Evolutionary conservation across 2,797 vertebrate species (phyloP), one percentile per base, ranked within the genome.

Genomic region (Eutrigla gurnardus): DNA sequence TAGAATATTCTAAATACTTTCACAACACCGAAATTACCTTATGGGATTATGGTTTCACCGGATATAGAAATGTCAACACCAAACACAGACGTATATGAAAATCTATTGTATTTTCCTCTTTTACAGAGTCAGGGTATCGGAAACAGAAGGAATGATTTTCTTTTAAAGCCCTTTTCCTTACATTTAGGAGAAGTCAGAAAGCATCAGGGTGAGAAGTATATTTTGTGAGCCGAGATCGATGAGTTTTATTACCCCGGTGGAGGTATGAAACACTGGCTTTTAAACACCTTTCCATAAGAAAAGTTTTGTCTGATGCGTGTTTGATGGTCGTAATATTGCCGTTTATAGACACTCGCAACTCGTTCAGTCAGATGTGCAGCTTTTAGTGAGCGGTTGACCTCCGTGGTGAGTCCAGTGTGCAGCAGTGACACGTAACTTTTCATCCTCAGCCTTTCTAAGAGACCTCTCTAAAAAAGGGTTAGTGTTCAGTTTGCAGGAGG

Each of bases 351-450:
- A 42, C 15, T 4, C n/a, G 12, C 37, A 25, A 17, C 68, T 81
- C 47, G 43, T 55, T 53, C 42, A 52, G 53, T 7, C 0, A 3
- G 47, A 65, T 15, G 1, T 35, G 46, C 36, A 66, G 74, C 70
- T 43, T 52, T 66, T 33, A 40, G 73, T 0, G 49, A 55, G 59
- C 2, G 57, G n/a, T 10, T 73, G 82, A 88, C 81, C 87, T 84
- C 77, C 18, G 72, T 11, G 78, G 32, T 35, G 66, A 63, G 58
- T 68, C 78, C 63, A 14, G 45, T 11, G 60, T 6, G 17, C 61
- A 53, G 75, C 66, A 45, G 13, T 2, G 42, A 70, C 64, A 54
- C 5, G 25, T 47, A 52, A 8, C 62, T 36, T 53, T 4, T 40
- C 25, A 37, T 37, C 32, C 3, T 70, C 75, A 62, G 64, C 36